A percentile compares a stretch with the other conserved stretches of the same genome.
phyloP scores from a whole-genome alignment of 2,888 invertebrate species.

The Sericinus montela region DNA sequence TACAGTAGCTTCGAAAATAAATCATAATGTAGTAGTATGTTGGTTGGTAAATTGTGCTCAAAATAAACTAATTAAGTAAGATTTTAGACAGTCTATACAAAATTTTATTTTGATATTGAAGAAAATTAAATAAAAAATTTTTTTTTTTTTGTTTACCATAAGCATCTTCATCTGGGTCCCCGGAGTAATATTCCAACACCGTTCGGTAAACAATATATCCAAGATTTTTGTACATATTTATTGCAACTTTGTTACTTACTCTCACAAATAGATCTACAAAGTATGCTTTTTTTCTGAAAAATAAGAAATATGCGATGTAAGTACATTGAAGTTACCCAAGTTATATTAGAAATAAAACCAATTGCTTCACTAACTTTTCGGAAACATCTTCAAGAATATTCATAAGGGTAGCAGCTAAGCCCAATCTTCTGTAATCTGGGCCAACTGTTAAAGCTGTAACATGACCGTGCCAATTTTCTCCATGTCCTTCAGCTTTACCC shows the following conservation, averaged over 20 bases:
- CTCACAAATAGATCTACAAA: conserved; percentile 99
- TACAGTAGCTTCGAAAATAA: too few species aligned
- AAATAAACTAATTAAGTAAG: too few species aligned
- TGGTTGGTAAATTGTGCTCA: too few species aligned
- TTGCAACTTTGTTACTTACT: conserved; percentile 97
- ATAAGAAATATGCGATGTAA: too few species aligned
- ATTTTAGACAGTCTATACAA: too few species aligned
- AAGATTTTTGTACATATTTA: conserved; percentile 97
- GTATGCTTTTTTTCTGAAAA: conserved; percentile 93
- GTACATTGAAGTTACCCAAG: background rate
- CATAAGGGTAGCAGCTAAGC: conserved; percentile 96
- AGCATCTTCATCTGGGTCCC: conserved; percentile 98
- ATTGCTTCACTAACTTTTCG: conserved; percentile 83
- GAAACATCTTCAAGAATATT: conserved; percentile 96
- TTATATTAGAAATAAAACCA: background rate
- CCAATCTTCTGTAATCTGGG: conserved; percentile 94
- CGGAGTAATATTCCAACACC: conserved; percentile 98
- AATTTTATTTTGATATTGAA: too few species aligned
- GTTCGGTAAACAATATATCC: conserved; percentile 98
- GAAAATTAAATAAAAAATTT: conserved; percentile 18
- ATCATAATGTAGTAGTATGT: too few species aligned
- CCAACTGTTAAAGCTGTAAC: conserved; percentile 98
- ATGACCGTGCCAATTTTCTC: conserved; percentile 99
- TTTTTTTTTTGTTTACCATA: conserved; percentile 83
- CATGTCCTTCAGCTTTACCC: conserved; percentile 98